Evolutionary conservation across 2,797 vertebrate species (phyloP), one percentile per base, ranked within the genome.

Genomic region (Pseudochirops corinnae): DNA sequence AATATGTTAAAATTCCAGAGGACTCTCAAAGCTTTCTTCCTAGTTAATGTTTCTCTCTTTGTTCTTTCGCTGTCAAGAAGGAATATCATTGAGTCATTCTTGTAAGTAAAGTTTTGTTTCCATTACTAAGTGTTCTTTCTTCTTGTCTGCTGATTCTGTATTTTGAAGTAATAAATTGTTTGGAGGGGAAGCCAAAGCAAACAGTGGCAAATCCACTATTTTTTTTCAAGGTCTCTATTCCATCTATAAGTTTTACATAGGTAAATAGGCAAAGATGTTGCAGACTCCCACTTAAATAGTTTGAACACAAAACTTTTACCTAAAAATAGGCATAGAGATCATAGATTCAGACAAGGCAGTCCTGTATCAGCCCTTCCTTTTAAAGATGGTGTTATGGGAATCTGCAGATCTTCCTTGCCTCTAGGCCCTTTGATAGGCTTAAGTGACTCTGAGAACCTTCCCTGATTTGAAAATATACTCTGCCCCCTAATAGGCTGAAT

Each of bases 1-100:
- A 46, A 10, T 21, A 0, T 24, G 7, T 67, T 10, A 4, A 91
- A 50, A 82, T 56, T 46, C 56, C 67, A 92, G n/a, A 92, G 50
- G 31, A 60, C 1, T 93, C 60, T 56, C 62, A 82, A 90, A 56
- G 93, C 87, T 55, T 56, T 94, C 50, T 90, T 74, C 74, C 55
- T 91, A 52, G 5, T 55, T 92, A 95, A 93, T 93, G 6, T 62
- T n/a, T 60, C n/a, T 55, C 6, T 62, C 87, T 46, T 57, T 93
- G 94, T 87, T 62, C 18, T 0, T 5, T 93, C 93, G 53, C 46
- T 90, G 28, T 95, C 82, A 87, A 53, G 14, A 52, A 95, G 1
- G 90, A 57, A n/a, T 55, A 39, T 57, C 31, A 46, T 33, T 53
- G 58, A 14, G 55, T 82, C 56, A 33, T 92, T 95, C 90, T 93